A percentile compares a stretch with the other conserved stretches of the same genome.
phyloP scores from a whole-genome alignment of 2,888 invertebrate genomes.

The Allygus modestus region DNA sequence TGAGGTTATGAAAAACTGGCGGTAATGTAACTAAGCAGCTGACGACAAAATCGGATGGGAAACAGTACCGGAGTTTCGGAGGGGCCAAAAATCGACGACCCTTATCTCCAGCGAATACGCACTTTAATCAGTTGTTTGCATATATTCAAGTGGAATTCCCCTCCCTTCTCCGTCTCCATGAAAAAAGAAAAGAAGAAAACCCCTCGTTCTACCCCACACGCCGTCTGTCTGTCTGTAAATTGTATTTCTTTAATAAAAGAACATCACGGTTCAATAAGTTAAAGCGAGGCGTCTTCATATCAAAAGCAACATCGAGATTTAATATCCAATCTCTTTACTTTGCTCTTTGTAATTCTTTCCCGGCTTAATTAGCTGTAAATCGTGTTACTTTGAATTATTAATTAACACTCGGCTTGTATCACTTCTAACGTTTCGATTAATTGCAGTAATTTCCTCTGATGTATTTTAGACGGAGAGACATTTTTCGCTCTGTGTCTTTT shows the following conservation, averaged over 20 bases:
- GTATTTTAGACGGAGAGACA: background rate
- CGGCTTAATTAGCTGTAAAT: conserved; percentile 49
- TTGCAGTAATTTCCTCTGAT: conserved; percentile 36
- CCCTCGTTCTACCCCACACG: background rate
- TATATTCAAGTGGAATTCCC: conserved; percentile 42
- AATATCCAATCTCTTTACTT: conserved; percentile 26
- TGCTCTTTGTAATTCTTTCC: conserved; percentile 48
- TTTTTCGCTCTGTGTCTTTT: conserved; percentile 1
- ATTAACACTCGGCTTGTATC: conserved; percentile 42
- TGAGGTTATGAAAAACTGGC: no score
- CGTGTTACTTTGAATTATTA: conserved; percentile 47
- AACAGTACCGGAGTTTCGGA: background rate
- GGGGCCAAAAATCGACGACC: conserved; percentile 43
- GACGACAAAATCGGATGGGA: conserved; percentile 27
- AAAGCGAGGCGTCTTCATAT: conserved; percentile 33
- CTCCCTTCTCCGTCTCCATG: background rate
- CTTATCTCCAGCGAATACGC: conserved; percentile 23
- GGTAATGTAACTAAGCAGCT: no score
- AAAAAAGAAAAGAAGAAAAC: conserved; percentile 18
- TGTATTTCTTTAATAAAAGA: conserved; percentile 59
- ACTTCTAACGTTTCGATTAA: conserved; percentile 28
- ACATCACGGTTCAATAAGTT: conserved; percentile 53
- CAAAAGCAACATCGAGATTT: conserved; percentile 37
- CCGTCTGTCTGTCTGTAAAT: conserved; percentile 45
- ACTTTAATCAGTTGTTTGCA: conserved; percentile 58